phyloP scores from a whole-genome alignment of 2,888 invertebrate genomes.

The Euzetes globulus region DNA sequence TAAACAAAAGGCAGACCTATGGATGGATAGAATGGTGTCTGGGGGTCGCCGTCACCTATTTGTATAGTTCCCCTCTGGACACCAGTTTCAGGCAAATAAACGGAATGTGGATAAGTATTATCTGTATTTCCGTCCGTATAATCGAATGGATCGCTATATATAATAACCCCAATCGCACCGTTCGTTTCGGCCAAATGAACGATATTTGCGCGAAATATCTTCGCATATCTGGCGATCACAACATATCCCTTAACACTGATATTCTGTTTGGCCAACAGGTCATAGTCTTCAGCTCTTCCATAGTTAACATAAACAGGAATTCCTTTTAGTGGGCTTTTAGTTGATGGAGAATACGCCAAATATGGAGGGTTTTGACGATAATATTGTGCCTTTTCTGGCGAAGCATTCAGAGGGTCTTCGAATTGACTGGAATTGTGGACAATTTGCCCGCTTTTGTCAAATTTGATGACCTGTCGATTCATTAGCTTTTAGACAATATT shows the following conservation, averaged over 20 bases:
- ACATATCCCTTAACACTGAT: slow-evolving; percentile 48
- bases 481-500: background rate
- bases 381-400: background rate
- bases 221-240: slow-evolving; percentile 51
- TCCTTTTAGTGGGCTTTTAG: slow-evolving; percentile 39
- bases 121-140: background rate
- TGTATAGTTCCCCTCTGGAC: slow-evolving; percentile 6
- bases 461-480: background rate
- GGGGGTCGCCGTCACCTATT: background rate
- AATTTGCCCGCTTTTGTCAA: background rate
- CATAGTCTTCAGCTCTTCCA: slow-evolving; percentile 49
- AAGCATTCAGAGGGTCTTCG: background rate
- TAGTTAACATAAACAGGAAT: slow-evolving; percentile 49
- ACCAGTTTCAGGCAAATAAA: slow-evolving; percentile 11
- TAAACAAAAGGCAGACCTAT: background rate
- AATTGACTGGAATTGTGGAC: background rate
- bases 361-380: slow-evolving; percentile 1
- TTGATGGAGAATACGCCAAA: background rate
- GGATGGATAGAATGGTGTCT: slow-evolving; percentile 7
- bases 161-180: slow-evolving; percentile 41
- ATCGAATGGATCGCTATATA: slow-evolving; percentile 14
- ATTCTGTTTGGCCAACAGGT: slow-evolving; percentile 42
- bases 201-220: slow-evolving; percentile 38
- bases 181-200: slow-evolving; percentile 43
- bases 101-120: slow-evolving; percentile 6